Percentiles rank a stretch among this genome's conserved stretches.
phyloP scores from a whole-genome alignment of 2,113 vertebrate genomes.

The Embiotoca jacksoni region DNA sequence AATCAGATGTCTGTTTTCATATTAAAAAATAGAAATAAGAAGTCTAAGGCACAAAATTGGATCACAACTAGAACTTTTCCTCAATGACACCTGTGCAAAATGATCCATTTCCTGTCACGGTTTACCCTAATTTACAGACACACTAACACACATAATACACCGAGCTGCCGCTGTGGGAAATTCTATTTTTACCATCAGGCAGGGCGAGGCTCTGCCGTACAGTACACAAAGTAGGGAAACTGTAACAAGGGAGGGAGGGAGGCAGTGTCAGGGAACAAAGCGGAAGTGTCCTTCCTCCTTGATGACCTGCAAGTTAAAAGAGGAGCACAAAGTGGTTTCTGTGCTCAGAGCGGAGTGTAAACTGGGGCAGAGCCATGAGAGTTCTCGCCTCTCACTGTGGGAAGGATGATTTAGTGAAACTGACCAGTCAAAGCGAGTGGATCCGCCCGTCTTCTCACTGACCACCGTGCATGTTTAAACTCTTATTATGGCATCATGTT shows the following conservation, averaged over 20 bases:
- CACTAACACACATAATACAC: conserved; percentile 67
- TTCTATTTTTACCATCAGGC: conserved; percentile 77
- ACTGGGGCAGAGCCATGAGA: not conserved
- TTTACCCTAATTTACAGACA: conserved; percentile 17
- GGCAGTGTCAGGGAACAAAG: conserved; percentile 69
- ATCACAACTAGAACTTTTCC: no score
- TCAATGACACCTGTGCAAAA: not conserved
- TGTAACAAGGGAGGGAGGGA: conserved; percentile 62
- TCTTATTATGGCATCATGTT: no score
- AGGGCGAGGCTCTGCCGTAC: conserved; percentile 78
- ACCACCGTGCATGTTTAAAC: no score
- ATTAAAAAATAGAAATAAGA: not conserved
- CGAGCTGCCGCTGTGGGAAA: conserved; percentile 70
- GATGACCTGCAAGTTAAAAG: conserved; percentile 68
- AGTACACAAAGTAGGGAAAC: conserved; percentile 78
- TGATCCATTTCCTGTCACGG: no score
- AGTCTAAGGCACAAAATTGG: not conserved
- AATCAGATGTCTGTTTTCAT: not conserved
- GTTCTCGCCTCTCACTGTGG: not conserved
- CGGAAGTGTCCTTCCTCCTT: conserved; percentile 78
- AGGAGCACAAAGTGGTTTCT: conserved; percentile 55
- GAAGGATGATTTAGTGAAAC: not conserved
- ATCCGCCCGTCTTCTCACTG: no score
- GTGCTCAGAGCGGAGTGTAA: conserved; percentile 10
- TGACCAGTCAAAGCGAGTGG: no score